Conservation (phyloP, 2,113 vertebrate genomes). For the Microcebus ravelobensis region DNA sequence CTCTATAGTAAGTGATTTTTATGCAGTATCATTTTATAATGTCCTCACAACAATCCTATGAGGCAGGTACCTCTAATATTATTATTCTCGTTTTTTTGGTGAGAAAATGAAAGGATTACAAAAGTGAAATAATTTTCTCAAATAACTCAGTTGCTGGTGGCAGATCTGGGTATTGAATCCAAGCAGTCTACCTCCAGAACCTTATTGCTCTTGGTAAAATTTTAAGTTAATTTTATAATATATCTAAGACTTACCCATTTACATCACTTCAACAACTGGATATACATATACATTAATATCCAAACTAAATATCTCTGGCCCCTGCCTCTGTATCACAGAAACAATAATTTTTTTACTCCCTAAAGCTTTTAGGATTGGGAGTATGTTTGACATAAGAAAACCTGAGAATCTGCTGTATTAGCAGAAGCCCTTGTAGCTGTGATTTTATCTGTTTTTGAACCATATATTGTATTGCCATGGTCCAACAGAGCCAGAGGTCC, state of each 20-base stretch:
- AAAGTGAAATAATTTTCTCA: background rate
- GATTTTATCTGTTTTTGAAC: background rate
- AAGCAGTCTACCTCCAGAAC: background rate
- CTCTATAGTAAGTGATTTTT: background rate
- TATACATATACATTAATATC: background rate
- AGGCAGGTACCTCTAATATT: background rate
- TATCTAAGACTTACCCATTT: background rate
- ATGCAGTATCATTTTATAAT: background rate
- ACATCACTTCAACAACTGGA: background rate
- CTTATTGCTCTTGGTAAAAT: background rate
- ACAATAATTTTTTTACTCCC: background rate
- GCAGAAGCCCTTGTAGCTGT: background rate
- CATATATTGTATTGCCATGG: background rate
- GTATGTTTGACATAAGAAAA: background rate
- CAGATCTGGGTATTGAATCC: background rate
- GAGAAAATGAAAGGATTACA: background rate
- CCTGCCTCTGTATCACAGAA: background rate
- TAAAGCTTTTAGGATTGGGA: background rate
- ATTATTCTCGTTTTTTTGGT: background rate
- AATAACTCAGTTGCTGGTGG: background rate
- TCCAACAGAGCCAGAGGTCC: background rate
- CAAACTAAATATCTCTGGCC: background rate
- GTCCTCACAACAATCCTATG: background rate
- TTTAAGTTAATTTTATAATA: slow-evolving; percentile 1
- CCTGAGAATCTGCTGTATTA: background rate